Evolutionary conservation across 2,888 invertebrate genomes (phyloP), one percentile per base, ranked within the genome.

Genomic region (Polyploca ridens): DNA sequence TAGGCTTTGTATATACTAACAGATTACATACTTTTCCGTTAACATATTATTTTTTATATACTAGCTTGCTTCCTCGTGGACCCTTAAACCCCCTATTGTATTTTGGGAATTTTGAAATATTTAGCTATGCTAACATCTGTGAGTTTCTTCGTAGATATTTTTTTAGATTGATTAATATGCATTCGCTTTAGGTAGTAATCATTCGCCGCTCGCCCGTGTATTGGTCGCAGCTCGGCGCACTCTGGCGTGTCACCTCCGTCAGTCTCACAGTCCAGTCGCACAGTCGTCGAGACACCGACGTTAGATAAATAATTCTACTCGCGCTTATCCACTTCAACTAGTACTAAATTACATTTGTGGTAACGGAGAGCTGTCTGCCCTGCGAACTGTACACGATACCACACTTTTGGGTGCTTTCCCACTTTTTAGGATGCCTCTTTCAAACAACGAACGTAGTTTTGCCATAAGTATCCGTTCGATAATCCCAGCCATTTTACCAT

Each of bases 271-370:
- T 62, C 62, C 69, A 69, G 67, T 66, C 69, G 71, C 74, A 73
- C 73, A 54, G 49, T 54, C 75, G 75, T 70, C 61, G 61, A 41
- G 64, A 71, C 71, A 74, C 75, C 74, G 74, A 75, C 80, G 75
- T 82, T 74, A 76, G 82, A 86, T 88, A 88, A 89, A 88, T 88
- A 86, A 89, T 89, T 89, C 88, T 78, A 78, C 76, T 83, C 84
- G 84, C 81, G 85, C 84, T 86, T 86, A 87, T 84, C 85, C 82
- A 83, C 82, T 86, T 81, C 80, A 81, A 82, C 81, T 85, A 81
- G 78, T 79, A 80, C 84, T 87, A 88, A 88, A 88, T 87, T 86
- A 85, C 84, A 79, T 87, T 85, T 83, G 85, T 81, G 83, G 78
- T 79, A 10, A 54, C 19, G 54, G 54, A 73, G 78, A 61, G 61